Evolutionary conservation across 2,797 vertebrate species (phyloP), one percentile per base, ranked within the genome.

Genomic region (Glossophaga mutica): DNA sequence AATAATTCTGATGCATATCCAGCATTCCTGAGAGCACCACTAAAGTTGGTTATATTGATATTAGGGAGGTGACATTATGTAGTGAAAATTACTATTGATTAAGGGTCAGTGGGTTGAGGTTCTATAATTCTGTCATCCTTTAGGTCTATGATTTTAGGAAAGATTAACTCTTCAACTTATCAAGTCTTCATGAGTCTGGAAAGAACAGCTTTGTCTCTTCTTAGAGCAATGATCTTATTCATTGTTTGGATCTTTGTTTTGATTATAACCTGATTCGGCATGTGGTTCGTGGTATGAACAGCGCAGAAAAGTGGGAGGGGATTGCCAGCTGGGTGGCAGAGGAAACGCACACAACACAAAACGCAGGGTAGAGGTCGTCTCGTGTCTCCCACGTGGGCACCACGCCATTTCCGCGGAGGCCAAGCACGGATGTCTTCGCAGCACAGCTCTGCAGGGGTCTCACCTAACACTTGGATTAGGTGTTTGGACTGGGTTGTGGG

Each of bases 391-490:
- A 87, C 84, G 68, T 2, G 0, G 4, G 55, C 37, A 52, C 19
- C 71, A 71, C 76, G 21, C n/a, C 59, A 74, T 73, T 74, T 50
- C 94, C 74, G 86, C 96, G 86, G 4, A 18, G 0, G 50, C 26
- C 29, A 62, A 82, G 94, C 57, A 91, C 9, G 52, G 83, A 34
- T 37, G 77, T 39, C 14, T 5, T 94, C 84, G 6, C 32, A 76
- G 81, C 37, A 88, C 34, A 94, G 62, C 68, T 78, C 78, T 42
- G 81, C 44, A 62, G 73, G 81, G 59, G 59, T 84, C 91, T 62
- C 14, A 34, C 34, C 10, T 39, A 46, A 67, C 32, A 9, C 86
- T 52, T 59, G 48, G 11, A 0, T 73, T 94, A 26, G 4, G 21
- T 29, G 26, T 44, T 8, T 0, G 2, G 12, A 9, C 62, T 52